These are phyloP conservation scores for Pecten maximus DNA, from an alignment of 2,888 invertebrate species.

Conservation along the genomic window DNA sequence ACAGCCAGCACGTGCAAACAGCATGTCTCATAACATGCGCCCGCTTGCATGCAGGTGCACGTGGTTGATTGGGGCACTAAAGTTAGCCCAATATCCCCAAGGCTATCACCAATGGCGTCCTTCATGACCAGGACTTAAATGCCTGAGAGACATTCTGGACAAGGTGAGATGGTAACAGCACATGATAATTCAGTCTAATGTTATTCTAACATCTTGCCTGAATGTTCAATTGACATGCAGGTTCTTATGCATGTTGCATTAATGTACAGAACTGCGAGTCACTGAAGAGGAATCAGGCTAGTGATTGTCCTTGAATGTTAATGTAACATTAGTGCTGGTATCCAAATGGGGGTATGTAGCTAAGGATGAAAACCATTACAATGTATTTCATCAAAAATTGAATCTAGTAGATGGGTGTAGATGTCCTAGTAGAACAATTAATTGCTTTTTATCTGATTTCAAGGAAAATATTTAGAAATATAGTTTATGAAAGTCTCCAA, in stretches of 20 bases:
- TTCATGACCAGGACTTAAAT: not conserved
- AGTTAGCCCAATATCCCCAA: not conserved
- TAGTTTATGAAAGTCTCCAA: no score
- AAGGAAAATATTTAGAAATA: no score
- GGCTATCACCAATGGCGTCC: not conserved
- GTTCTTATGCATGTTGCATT: not conserved
- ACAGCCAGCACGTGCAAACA: constrained; percentile 4
- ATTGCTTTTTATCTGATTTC: no score
- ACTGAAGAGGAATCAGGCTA: not conserved
- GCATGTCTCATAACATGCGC: not conserved
- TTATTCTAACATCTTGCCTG: not conserved
- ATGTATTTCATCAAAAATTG: no score
- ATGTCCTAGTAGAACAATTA: no score
- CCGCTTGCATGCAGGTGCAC: constrained; percentile 31
- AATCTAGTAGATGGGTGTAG: no score
- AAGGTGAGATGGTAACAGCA: constrained; percentile 13
- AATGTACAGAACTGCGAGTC: not conserved
- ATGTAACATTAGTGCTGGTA: not conserved
- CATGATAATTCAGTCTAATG: constrained; percentile 11
- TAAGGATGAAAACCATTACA: no score
- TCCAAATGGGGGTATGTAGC: not conserved
- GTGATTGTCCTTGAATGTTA: not conserved
- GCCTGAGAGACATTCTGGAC: not conserved
- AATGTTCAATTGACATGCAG: constrained; percentile 27
- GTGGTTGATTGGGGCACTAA: constrained; percentile 24